Percentiles rank a stretch among this genome's conserved stretches.
These are phyloP conservation scores for Triplophysa dalaica DNA, from an alignment of 2,113 vertebrate species.

Conservation along the genomic window DNA sequence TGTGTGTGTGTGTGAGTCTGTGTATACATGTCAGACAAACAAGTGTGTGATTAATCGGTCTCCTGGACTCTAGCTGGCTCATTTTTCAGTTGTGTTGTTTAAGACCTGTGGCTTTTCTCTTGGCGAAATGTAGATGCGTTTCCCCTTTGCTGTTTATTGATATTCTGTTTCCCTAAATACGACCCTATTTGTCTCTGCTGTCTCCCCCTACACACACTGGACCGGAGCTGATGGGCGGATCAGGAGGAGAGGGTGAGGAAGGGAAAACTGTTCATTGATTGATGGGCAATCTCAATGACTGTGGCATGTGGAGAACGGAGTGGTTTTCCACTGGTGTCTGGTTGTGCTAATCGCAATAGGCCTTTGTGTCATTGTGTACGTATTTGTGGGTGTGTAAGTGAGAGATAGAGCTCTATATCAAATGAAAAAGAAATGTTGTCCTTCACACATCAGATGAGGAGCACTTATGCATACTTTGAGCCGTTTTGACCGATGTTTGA, in stretches of 20 bases:
- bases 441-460: background rate
- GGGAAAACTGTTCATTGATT: constrained; percentile 48
- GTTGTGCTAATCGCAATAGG: constrained; percentile 3
- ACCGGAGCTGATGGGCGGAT: constrained; percentile 5
- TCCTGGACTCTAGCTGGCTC: constrained; percentile 46
- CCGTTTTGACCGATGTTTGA: background rate
- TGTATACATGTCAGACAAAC: constrained; percentile 13
- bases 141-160: constrained; percentile 59
- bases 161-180: constrained; percentile 65
- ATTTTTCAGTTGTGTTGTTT: constrained; percentile 57
- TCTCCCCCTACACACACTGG: constrained; percentile 31
- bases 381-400: background rate
- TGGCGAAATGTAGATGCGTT: constrained; percentile 43
- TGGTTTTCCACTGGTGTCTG: background rate
- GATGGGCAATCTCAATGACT: constrained; percentile 50
- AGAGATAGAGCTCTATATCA: background rate
- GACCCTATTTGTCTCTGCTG: constrained; percentile 56
- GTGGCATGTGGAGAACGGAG: constrained; percentile 36
- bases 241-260: background rate
- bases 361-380: background rate
- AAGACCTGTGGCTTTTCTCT: constrained; percentile 49
- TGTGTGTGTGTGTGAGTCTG: constrained; percentile 4
- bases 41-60: constrained; percentile 54
- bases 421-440: constrained; percentile 10
- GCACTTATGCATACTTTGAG: background rate